Evolutionary conservation across 2,797 vertebrate species (phyloP), one percentile per base, ranked within the genome.

Genomic region (Neopelma chrysocephalum): DNA sequence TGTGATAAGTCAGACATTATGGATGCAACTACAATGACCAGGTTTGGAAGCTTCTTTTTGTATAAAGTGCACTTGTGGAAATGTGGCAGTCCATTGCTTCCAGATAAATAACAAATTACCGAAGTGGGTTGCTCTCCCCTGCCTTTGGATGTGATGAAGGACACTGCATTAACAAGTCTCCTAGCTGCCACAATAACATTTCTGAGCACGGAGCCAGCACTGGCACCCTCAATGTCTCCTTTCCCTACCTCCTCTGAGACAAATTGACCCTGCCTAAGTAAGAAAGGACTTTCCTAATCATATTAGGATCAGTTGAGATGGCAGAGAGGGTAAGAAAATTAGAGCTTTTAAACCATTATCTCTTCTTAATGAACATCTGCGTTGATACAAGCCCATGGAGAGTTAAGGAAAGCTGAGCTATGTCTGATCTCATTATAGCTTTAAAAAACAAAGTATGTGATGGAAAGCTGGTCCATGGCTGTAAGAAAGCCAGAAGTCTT

Each of bases 341-440:
- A 98, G 93, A 96, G 97, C 97, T 98, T 97, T 98, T 97, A 98
- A 98, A 96, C 89, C 96, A 97, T 98, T 97, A 97, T 96, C 96
- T 95, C 22, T 40, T 96, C 94, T 91, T 95, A 53, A 93, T 87
- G 92, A 97, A 96, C 70, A 81, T 95, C 69, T 96, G n/a, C 6
- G 9, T 87, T 97, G 96, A 94, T 95, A 90, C 86, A 96, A 83
- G 83, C 56, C 62, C 87, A 2, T 1, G 0, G 94, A 96, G 96
- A 83, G 82, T 80, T 95, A 82, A 92, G 73, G 48, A 85, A 89
- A 92, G 91, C 66, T 94, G 82, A 96, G 92, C 81, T 91, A 92
- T 58, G 38, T 64, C 70, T 96, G 82, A 96, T 95, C 88, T 96
- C 64, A 94, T 96, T 95, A 95, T 10, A 82, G 88, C 78, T 87